Evolutionary conservation across 2,888 invertebrate species (phyloP).

Genomic region (Hipparchia semele): DNA sequence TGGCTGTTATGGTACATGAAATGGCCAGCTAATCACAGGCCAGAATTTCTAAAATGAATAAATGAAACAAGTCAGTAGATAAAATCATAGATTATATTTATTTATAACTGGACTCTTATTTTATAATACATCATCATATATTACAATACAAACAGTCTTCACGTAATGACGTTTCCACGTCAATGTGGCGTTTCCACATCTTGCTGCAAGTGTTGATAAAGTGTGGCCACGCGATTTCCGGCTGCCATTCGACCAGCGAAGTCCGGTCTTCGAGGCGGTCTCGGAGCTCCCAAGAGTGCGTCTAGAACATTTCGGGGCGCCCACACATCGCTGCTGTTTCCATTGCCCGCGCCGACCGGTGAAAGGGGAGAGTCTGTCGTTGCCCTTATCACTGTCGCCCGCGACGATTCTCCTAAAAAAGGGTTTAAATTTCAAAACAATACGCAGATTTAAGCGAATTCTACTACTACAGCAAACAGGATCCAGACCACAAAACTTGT

Average conservation of each 20-base stretch:
- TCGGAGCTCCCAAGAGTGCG: conserved; percentile 78
- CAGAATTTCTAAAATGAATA: too few species aligned
- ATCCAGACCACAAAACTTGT: too few species aligned
- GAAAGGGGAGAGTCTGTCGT: conserved; percentile 94
- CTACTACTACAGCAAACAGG: neutral
- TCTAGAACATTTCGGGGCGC: conserved; percentile 80
- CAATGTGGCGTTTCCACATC: conserved; percentile 67
- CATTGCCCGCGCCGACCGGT: conserved; percentile 85
- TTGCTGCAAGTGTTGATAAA: conserved; percentile 88
- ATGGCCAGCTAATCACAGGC: too few species aligned
- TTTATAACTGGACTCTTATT: too few species aligned
- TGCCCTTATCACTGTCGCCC: conserved; percentile 83
- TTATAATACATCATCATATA: too few species aligned
- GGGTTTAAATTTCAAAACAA: neutral
- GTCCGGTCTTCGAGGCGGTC: conserved; percentile 80
- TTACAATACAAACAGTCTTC: neutral
- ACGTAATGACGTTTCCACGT: neutral
- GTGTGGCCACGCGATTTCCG: conserved; percentile 84
- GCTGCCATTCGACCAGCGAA: conserved; percentile 87
- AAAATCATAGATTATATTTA: too few species aligned
- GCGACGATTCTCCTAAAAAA: conserved; percentile 61
- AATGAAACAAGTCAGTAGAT: too few species aligned
- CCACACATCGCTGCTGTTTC: conserved; percentile 61
- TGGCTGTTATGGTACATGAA: neutral
- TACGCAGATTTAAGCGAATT: neutral